These are phyloP conservation scores for Psilopsiagon aurifrons DNA, from an alignment of 2,113 vertebrate genomes.

Conservation along the genomic window DNA sequence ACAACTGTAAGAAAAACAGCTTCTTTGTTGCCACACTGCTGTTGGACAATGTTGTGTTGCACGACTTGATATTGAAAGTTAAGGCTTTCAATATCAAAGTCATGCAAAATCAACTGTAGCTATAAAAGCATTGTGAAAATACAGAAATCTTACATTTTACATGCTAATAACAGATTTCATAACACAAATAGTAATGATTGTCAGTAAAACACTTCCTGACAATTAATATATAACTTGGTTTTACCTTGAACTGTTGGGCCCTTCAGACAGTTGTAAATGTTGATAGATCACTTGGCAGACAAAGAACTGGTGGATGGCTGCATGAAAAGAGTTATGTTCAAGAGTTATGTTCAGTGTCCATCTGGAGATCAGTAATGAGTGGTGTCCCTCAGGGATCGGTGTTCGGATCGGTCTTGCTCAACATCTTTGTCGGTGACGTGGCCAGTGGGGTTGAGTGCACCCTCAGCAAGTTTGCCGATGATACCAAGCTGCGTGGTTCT, in stretches of 20 bases:
- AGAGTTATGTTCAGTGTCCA: no score
- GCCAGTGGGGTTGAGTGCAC: no score
- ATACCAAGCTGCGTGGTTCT: no score
- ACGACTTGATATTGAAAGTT: not conserved
- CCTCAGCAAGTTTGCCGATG: no score
- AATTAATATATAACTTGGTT: not conserved
- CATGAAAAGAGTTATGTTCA: no score
- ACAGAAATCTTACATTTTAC: not conserved
- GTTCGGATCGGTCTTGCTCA: no score
- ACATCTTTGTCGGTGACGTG: no score
- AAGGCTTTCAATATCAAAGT: not conserved
- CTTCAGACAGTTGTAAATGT: not conserved
- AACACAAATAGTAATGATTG: not conserved
- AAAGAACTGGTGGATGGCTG: no score
- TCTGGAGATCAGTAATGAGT: no score
- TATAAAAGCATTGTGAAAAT: not conserved
- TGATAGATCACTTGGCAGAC: no score
- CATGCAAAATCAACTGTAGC: not conserved
- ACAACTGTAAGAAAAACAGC: not conserved
- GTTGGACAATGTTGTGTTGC: not conserved
- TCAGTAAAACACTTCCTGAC: not conserved
- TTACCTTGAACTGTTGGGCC: not conserved
- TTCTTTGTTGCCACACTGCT: not conserved
- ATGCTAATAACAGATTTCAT: not conserved
- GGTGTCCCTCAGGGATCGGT: no score